Conservation (phyloP, 1,140 invertebrate genomes). For the Drepana arcuata region DNA sequence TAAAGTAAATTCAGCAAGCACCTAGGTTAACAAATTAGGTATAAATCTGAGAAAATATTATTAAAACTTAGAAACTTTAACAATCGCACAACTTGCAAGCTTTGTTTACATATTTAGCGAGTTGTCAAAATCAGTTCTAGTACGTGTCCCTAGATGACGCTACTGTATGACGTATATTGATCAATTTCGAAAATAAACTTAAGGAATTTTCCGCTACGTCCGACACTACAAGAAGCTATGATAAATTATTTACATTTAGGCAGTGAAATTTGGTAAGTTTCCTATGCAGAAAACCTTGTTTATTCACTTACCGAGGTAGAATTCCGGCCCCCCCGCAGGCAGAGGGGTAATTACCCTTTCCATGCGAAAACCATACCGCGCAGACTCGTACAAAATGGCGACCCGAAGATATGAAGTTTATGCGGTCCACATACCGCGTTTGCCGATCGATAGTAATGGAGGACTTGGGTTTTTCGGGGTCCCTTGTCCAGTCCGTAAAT, state of each 20-base stretch:
- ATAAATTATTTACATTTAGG: conserved; percentile 27
- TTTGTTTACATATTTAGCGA: conserved; percentile 35
- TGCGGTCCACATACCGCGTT: conserved; percentile 58
- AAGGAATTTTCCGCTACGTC: conserved; percentile 45
- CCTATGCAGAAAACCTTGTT: conserved; percentile 11
- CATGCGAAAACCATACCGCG: conserved; percentile 58
- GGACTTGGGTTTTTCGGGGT: conserved; percentile 66
- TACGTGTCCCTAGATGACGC: conserved; percentile 47
- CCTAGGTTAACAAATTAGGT: too few relatives aligned
- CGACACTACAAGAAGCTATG: conserved; percentile 17
- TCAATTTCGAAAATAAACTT: conserved; percentile 70
- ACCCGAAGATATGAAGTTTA: conserved; percentile 57
- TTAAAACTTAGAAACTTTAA: background rate
- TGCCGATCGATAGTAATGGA: conserved; percentile 73
- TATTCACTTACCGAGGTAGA: conserved; percentile 33
- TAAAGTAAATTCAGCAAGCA: too few relatives aligned
- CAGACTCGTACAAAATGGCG: conserved; percentile 72
- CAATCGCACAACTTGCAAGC: conserved; percentile 4
- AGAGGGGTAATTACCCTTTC: conserved; percentile 65
- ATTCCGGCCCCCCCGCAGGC: conserved; percentile 48
- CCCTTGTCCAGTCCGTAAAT: conserved; percentile 50
- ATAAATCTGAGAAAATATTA: too few relatives aligned
- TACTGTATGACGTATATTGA: conserved; percentile 43
- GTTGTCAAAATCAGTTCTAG: conserved; percentile 39
- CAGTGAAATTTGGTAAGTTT: conserved; percentile 40